Evolutionary conservation across 2,113 vertebrate genomes (phyloP).

Genomic region (Trematomus loennbergii): DNA sequence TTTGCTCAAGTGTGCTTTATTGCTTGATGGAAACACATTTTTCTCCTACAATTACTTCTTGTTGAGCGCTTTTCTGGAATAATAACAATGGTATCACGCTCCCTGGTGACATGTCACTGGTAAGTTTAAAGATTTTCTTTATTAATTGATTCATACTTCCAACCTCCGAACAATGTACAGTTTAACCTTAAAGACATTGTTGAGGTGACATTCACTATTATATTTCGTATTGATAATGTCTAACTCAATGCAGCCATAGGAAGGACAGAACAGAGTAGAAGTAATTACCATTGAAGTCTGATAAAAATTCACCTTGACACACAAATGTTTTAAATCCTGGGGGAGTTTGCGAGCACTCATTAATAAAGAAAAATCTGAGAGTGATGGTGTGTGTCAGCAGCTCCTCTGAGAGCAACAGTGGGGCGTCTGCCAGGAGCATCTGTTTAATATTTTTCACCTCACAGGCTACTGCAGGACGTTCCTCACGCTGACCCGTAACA

Average conservation of each 20-base stretch:
- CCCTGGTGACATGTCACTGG: background rate
- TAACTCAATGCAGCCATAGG: conserved; percentile 24
- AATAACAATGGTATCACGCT: background rate
- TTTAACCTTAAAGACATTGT: background rate
- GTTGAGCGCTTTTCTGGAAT: background rate
- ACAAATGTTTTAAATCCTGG: conserved; percentile 27
- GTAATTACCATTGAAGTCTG: conserved; percentile 29
- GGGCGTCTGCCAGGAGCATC: conserved; percentile 38
- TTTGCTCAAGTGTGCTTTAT: background rate
- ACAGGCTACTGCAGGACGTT: conserved; percentile 54
- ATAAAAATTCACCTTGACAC: conserved; percentile 60
- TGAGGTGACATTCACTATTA: background rate
- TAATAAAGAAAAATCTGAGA: conserved; percentile 57
- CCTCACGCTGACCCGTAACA: conserved; percentile 38
- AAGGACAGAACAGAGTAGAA: conserved; percentile 25
- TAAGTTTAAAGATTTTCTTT: background rate
- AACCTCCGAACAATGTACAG: background rate
- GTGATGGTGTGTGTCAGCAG: conserved; percentile 28
- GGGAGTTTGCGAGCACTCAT: conserved; percentile 29
- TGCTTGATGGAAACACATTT: background rate
- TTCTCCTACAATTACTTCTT: background rate
- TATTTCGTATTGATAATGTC: conserved; percentile 5
- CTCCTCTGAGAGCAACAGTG: conserved; percentile 28
- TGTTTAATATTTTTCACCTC: conserved; percentile 54
- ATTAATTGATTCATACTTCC: background rate